Conservation (phyloP, 2,113 vertebrate species). For the Vidua macroura region DNA sequence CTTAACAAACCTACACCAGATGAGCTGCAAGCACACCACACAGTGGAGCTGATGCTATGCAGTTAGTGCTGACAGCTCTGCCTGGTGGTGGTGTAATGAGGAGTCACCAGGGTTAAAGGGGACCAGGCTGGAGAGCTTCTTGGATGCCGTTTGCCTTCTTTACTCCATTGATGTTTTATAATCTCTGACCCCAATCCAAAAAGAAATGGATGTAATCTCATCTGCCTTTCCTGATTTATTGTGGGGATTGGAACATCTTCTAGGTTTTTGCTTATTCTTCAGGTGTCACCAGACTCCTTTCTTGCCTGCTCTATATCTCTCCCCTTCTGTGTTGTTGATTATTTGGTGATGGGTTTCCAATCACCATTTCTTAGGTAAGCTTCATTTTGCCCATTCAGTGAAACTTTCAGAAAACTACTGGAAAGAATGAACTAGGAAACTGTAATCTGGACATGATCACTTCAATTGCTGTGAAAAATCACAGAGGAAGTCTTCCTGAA, state of each 20-base stretch:
- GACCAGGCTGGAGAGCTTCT: background rate
- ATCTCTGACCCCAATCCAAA: background rate
- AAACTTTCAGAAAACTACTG: background rate
- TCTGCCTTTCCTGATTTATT: background rate
- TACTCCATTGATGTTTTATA: background rate
- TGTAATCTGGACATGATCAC: background rate
- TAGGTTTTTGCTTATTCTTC: background rate
- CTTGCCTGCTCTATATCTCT: background rate
- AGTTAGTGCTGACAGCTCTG: background rate
- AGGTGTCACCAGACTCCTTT: background rate
- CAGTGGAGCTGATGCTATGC: rapidly evolving
- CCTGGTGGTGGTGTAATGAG: background rate
- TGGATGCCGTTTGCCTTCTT: background rate
- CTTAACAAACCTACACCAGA: background rate
- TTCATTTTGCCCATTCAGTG: background rate
- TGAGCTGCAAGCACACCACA: background rate
- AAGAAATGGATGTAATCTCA: background rate
- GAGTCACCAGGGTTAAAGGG: background rate
- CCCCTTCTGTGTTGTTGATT: background rate
- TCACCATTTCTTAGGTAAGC: background rate
- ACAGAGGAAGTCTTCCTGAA: background rate
- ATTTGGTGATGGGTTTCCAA: background rate
- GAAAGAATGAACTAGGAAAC: background rate
- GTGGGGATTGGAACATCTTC: background rate
- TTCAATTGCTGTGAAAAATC: background rate